Evolutionary conservation across 1,140 invertebrate genomes (phyloP), one percentile per base, ranked within the genome.

Genomic region (Ceratoteleas bidentatus): DNA sequence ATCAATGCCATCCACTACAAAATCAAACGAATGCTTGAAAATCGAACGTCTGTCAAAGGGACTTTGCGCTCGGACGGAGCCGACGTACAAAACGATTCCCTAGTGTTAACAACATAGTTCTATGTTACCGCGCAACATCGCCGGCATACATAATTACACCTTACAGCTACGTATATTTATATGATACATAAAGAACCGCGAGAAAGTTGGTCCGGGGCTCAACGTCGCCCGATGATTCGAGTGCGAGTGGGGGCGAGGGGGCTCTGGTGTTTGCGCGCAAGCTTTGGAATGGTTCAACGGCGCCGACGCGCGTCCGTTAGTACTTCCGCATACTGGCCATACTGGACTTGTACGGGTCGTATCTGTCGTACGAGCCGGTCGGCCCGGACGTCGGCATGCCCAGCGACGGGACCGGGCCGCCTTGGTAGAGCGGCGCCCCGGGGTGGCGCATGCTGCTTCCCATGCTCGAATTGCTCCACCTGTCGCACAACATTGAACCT

Each of bases 391-490:
- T 87, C 8, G 90, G 66, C 61, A 91, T 82, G 62, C 88, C 87
- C 79, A 89, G 88, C 3, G 89, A 89, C 49, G 87, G 90, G 33
- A 90, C 87, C 16, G 88, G 88, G 5, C 90, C 87, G 50, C 89
- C 88, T 79, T 91, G 90, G 69, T 91, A 91, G 14, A 90, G 87
- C 13, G 90, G 88, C 57, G 89, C 89, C 24, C 90, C 89, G 10
- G 87, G 90, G 80, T 91, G 90, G 53, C 90, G 84, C 72, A 90
- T 84, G 40, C 88, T 88, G 58, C 86, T 90, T 83, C 86, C 86
- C 84, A 90, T 87, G 57, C 89, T 89, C 3, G 90, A 90, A 69
- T 90, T 90, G 70, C 87, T 90, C 90, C 90, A 91, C 87, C 90
- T 90, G 81, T 65, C 69, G 76, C 61, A 79, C 76, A 80, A 78